These are phyloP conservation scores for Aurelia aurita complex sp. Pacific DNA, from an alignment of 30 jellyfish, hydroid and myxozoan genomes.

Conservation along the genomic window DNA sequence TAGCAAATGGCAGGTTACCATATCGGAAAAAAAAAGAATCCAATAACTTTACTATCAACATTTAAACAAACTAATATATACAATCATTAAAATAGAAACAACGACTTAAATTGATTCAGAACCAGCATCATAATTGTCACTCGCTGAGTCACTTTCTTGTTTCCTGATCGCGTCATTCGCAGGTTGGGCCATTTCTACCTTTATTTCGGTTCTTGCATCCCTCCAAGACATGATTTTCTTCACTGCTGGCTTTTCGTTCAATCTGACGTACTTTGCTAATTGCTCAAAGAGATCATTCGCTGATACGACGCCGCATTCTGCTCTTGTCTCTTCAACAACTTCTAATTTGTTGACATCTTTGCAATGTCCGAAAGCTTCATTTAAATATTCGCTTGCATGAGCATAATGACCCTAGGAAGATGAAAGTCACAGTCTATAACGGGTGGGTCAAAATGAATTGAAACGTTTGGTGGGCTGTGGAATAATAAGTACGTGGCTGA, in stretches of 20 bases:
- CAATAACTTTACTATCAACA: too few relatives aligned
- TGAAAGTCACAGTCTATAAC: too few relatives aligned
- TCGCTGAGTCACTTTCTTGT: neutral
- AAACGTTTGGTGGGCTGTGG: too few relatives aligned
- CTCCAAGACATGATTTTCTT: slow-evolving; percentile 54
- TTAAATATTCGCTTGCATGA: slow-evolving; percentile 49
- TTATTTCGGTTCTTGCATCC: slow-evolving; percentile 42
- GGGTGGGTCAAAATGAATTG: too few relatives aligned
- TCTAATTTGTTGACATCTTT: slow-evolving; percentile 13
- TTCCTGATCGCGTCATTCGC: neutral
- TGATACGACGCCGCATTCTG: slow-evolving; percentile 58
- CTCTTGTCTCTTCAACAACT: slow-evolving; percentile 35
- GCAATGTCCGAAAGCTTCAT: slow-evolving; percentile 44
- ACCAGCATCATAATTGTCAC: neutral
- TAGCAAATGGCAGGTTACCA: too few relatives aligned
- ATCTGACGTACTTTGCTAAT: slow-evolving; percentile 31
- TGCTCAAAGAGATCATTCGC: slow-evolving; percentile 43
- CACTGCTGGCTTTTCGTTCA: slow-evolving; percentile 39
- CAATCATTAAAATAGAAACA: neutral
- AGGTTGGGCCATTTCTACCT: neutral
- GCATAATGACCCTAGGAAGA: slow-evolving; percentile 51
- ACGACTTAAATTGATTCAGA: neutral
- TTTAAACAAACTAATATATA: too few relatives aligned
- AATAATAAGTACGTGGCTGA: too few relatives aligned
- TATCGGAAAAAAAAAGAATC: too few relatives aligned